Conservation (phyloP, 2,797 vertebrate genomes). For the Chelonia mydas region DNA sequence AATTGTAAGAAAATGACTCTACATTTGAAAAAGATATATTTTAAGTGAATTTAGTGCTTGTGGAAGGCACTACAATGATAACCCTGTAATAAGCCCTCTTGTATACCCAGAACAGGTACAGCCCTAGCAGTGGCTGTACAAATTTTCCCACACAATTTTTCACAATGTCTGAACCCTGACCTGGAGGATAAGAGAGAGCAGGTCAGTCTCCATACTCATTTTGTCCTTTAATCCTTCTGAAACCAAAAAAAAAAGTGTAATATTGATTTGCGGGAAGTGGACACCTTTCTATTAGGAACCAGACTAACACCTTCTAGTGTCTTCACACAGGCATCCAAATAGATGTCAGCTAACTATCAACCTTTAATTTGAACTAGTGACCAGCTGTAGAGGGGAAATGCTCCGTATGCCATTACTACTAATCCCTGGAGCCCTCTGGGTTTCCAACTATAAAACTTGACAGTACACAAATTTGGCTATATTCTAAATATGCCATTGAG, state of each 20-base stretch:
- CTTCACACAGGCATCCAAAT: neutral
- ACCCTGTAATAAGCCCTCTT: neutral
- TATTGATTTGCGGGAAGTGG: neutral
- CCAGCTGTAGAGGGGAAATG: neutral
- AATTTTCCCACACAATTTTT: slow-evolving; percentile 4
- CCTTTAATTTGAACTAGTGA: neutral
- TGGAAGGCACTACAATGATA: neutral
- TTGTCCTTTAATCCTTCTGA: neutral
- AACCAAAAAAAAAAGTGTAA: neutral
- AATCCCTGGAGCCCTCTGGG: neutral
- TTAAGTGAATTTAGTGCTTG: neutral
- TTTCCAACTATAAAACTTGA: neutral
- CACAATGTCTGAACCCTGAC: neutral
- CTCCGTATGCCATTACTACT: neutral
- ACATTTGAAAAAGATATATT: neutral
- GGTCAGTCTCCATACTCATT: neutral
- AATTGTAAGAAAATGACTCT: neutral
- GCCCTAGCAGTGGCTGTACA: neutral
- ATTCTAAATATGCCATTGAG: neutral
- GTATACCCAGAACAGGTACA: neutral
- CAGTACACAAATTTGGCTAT: neutral
- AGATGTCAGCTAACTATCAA: neutral
- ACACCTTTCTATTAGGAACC: neutral
- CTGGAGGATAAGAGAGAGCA: neutral
- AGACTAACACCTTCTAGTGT: neutral